Conservation (phyloP, 2,113 vertebrate species). For the Sinocyclocheilus anshuiensis region DNA sequence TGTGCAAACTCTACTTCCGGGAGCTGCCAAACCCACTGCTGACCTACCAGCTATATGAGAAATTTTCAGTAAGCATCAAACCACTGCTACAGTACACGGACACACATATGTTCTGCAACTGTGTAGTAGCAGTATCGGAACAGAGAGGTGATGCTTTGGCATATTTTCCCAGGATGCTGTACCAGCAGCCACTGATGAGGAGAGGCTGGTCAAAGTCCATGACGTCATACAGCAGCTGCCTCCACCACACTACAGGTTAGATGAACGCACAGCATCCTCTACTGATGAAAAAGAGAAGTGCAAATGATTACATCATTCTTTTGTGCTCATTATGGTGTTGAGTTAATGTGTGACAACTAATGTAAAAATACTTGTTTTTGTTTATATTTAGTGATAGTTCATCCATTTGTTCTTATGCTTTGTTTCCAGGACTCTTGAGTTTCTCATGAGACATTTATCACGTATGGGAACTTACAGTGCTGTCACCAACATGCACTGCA, state of each 20-base stretch:
- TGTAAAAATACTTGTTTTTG: not conserved
- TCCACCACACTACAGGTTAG: slow-evolving; percentile 95
- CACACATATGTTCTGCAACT: not conserved
- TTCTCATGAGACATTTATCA: slow-evolving; percentile 94
- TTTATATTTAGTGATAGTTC: not conserved
- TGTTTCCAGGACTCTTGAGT: slow-evolving; percentile 90
- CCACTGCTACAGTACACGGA: not conserved
- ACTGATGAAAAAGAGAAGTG: slow-evolving; percentile 53
- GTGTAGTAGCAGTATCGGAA: not conserved
- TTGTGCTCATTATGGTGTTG: not conserved
- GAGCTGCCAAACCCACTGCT: slow-evolving; percentile 97
- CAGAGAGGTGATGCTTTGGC: slow-evolving; percentile 13
- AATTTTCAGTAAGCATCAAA: slow-evolving; percentile 88
- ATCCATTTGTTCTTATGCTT: not conserved
- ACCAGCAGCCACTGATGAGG: slow-evolving; percentile 94
- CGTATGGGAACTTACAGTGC: slow-evolving; percentile 88
- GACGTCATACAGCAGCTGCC: slow-evolving; percentile 98
- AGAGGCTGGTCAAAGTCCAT: slow-evolving; percentile 92
- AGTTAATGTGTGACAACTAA: not conserved
- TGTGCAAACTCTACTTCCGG: slow-evolving; percentile 98
- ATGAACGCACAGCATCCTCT: slow-evolving; percentile 60
- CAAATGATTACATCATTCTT: not conserved
- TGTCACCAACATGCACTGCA: slow-evolving; percentile 96
- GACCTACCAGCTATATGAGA: slow-evolving; percentile 96
- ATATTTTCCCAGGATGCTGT: slow-evolving; percentile 86